Evolutionary conservation across 64 coral and sea anemone genomes (phyloP), one percentile per base, ranked within the genome.

Genomic region (Astreopora myriophthalma): DNA sequence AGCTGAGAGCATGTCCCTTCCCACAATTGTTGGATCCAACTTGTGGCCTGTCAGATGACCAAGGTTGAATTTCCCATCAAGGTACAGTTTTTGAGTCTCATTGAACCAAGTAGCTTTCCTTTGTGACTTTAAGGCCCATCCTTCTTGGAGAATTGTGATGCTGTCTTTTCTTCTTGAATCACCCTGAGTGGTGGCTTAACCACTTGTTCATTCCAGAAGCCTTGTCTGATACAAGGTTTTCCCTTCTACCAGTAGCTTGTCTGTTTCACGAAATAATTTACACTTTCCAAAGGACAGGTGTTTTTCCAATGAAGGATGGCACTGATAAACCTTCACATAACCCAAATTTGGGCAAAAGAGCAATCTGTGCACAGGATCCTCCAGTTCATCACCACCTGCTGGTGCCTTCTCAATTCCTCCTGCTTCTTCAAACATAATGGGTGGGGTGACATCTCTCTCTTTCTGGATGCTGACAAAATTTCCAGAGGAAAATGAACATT

Each of bases 271-370:
- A 6, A 64, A 4, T 4, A 85, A 22, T 66, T 85, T 36, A 12
- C 81, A 85, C 22, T 68, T 65, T 39, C 81, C 81, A 85, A 68
- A 69, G n/a, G 35, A 10, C 3, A 66, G 14, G 61, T 85, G 58
- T 40, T 69, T 85, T 34, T 85, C 61, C 20, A 69, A 3, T 22
- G 58, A 26, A 3, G 60, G 22, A 42, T 85, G 22, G 6, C 16
- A 0, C 37, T 85, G 81, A 31, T 81, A 81, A 5, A 81, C 1
- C 26, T 81, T 81, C 1, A 61, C 29, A 61, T 48, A 81, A 28
- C 78, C 78, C 26, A 31, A 25, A 25, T 55, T 60, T 24, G 48
- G 48, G 27, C 78, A 81, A 0, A 48, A 30, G 13, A 81, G 31
- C 3, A 81, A 30, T 13, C 48, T 40, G 7, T 80, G 0, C 39